A percentile compares a stretch with the other conserved stretches of the same genome.
Conservation (phyloP, 2,113 vertebrate genomes). For the Dermatemys mawii region DNA sequence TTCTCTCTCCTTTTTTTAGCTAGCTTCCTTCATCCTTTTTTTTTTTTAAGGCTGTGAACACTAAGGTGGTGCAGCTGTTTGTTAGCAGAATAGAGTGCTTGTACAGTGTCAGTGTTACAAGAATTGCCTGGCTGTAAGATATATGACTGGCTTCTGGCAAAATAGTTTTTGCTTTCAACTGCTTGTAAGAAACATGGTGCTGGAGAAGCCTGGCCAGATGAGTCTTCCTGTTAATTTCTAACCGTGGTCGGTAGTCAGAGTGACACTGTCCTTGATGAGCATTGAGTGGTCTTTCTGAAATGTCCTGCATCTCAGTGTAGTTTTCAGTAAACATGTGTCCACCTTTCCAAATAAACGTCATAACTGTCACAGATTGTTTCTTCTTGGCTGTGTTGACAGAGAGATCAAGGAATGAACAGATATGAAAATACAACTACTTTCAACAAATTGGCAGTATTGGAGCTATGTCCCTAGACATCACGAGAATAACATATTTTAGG, state of each 20-base stretch:
- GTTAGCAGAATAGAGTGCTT: not conserved
- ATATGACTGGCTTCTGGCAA: not conserved
- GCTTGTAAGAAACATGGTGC: not conserved
- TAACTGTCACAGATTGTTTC: not conserved
- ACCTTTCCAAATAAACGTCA: not conserved
- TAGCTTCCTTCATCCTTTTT: not conserved
- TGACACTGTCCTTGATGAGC: not conserved
- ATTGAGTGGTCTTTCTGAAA: not conserved
- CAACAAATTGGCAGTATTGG: not conserved
- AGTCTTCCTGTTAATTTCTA: not conserved
- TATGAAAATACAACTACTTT: not conserved
- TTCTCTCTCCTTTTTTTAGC: not conserved
- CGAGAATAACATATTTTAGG: not conserved
- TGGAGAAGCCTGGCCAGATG: not conserved
- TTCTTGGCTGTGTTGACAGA: not conserved
- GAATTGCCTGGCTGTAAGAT: not conserved
- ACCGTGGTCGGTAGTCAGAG: not conserved
- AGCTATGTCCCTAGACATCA: not conserved
- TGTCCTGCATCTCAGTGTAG: not conserved
- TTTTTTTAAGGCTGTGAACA: not conserved
- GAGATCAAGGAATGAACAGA: accelerated
- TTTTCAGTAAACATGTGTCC: not conserved
- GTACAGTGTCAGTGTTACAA: not conserved
- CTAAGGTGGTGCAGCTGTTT: not conserved
- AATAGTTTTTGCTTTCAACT: not conserved